A percentile compares a stretch with the other conserved stretches of the same genome.
These are phyloP conservation scores for Caenorhabditis macrosperma DNA, from an alignment of 2,888 invertebrate species.

Conservation along the genomic window DNA sequence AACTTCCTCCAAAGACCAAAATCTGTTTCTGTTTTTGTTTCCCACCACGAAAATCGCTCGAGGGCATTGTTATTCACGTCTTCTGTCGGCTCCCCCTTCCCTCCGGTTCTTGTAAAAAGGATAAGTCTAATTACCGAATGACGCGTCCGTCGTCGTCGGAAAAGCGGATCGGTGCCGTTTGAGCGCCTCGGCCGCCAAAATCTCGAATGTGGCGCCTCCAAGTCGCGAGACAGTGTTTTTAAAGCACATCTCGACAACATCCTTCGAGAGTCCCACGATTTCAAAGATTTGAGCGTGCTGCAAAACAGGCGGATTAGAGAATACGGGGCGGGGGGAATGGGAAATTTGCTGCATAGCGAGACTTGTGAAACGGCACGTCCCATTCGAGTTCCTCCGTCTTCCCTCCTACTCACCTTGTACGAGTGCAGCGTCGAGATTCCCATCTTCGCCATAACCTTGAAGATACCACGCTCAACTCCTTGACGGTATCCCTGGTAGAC, in stretches of 20 bases:
- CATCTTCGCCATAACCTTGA: slow-evolving; percentile 99
- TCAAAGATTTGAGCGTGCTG: slow-evolving; percentile 98
- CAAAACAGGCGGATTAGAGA: slow-evolving; percentile 32
- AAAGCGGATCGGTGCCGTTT: slow-evolving; percentile 77
- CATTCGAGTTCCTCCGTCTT: slow-evolving; percentile 1
- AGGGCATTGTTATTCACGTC: neutral
- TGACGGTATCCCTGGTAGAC: slow-evolving; percentile 87
- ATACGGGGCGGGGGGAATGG: neutral
- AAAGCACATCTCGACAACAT: slow-evolving; percentile 95
- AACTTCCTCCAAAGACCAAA: neutral
- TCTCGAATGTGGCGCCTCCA: slow-evolving; percentile 92
- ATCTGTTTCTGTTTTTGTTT: neutral
- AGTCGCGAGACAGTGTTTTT: slow-evolving; percentile 86
- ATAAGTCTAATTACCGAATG: slow-evolving; percentile 57
- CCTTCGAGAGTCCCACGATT: slow-evolving; percentile 93
- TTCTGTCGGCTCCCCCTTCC: neutral
- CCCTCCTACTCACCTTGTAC: slow-evolving; percentile 86
- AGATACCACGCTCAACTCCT: slow-evolving; percentile 92
- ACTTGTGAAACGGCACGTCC: slow-evolving; percentile 18
- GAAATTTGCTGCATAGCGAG: too few species aligned
- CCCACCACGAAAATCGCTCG: neutral
- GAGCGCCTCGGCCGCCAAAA: slow-evolving; percentile 77
- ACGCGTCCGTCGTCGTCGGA: slow-evolving; percentile 68
- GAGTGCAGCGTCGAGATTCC: slow-evolving; percentile 98
- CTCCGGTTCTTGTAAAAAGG: neutral